phyloP scores from a whole-genome alignment of 1,140 invertebrate species.

The Triops longicaudatus region DNA sequence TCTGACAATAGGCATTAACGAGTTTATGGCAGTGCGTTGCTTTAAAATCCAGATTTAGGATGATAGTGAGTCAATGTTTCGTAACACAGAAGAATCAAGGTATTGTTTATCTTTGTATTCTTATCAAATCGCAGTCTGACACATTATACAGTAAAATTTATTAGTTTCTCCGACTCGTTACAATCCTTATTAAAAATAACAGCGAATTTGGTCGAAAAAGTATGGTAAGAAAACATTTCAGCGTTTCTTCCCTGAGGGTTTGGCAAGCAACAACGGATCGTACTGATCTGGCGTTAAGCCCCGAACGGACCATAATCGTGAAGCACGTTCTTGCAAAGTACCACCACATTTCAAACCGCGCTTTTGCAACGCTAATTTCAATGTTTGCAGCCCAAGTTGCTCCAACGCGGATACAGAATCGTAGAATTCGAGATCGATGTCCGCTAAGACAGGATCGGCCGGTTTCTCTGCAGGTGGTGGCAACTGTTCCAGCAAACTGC shows the following conservation, averaged over 20 bases:
- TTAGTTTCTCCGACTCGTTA: not conserved
- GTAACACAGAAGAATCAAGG: too few species aligned
- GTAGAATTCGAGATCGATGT: constrained; percentile 35
- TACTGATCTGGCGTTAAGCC: constrained; percentile 38
- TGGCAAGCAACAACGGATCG: constrained; percentile 38
- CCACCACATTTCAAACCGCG: constrained; percentile 43
- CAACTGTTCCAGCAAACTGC: not conserved
- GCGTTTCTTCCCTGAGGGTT: constrained; percentile 27
- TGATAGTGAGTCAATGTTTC: too few species aligned
- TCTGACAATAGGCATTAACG: too few species aligned
- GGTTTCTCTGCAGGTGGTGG: not conserved
- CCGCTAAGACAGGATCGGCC: not conserved
- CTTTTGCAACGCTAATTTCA: constrained; percentile 38
- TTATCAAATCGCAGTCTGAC: too few species aligned
- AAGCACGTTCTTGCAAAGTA: constrained; percentile 39
- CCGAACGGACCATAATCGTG: constrained; percentile 41
- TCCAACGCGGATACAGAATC: constrained; percentile 35
- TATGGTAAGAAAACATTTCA: not conserved
- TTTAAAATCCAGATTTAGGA: too few species aligned
- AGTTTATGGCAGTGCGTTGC: too few species aligned
- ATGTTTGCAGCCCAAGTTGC: constrained; percentile 38
- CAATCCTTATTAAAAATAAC: not conserved
- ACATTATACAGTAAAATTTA: too few species aligned
- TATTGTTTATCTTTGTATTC: too few species aligned
- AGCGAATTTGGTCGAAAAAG: not conserved